phyloP scores from a whole-genome alignment of 2,113 vertebrate genomes.

The Piliocolobus tephrosceles region DNA sequence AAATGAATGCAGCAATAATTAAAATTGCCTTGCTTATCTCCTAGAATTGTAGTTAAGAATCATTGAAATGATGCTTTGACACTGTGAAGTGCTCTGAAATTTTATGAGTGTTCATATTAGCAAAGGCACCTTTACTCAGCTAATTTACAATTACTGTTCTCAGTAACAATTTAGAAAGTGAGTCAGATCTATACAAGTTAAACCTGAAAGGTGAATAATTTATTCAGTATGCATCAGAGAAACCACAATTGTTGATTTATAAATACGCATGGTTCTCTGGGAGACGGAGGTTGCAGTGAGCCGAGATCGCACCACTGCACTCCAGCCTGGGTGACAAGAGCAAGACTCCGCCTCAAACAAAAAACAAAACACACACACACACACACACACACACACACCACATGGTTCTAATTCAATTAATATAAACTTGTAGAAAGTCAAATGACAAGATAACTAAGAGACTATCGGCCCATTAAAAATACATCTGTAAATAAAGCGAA shows the following conservation, averaged over 20 bases:
- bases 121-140: not conserved
- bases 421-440: not conserved
- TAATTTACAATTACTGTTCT: constrained; percentile 9
- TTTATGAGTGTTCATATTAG: not conserved
- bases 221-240: not conserved
- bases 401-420: not conserved
- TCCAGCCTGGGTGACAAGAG: too few relatives aligned
- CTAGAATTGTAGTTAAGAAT: constrained; percentile 1
- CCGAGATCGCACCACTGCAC: too few relatives aligned
- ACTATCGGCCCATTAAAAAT: not conserved
- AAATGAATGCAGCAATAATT: not conserved
- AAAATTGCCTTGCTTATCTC: not conserved
- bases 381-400: not conserved
- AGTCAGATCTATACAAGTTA: not conserved
- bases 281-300: too few relatives aligned
- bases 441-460: not conserved
- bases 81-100: not conserved
- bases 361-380: too few relatives aligned
- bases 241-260: not conserved
- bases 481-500: not conserved
- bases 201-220: not conserved
- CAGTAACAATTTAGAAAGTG: constrained; percentile 11
- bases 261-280: not conserved
- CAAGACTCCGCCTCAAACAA: too few relatives aligned
- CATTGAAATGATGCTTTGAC: not conserved